Evolutionary conservation across 2,113 vertebrate species (phyloP), one percentile per base, ranked within the genome.

Genomic region (Silurus asotus): DNA sequence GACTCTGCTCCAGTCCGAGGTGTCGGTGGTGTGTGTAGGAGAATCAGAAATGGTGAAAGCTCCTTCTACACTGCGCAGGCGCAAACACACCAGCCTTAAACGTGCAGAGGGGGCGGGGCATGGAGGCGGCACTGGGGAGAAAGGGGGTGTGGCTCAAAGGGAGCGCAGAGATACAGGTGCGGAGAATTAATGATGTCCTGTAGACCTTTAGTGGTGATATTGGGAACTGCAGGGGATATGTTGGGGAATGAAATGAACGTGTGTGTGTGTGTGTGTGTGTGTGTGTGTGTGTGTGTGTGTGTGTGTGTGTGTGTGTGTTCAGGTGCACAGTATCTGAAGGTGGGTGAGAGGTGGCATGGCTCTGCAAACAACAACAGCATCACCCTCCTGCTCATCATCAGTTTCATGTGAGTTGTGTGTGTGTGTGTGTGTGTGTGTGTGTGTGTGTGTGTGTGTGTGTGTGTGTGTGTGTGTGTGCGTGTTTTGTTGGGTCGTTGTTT

Each of bases 381-480:
- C 87, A 95, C 93, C 0, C 93, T 96, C 86, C 95, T 97, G 84
- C 95, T 97, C 85, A 95, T 97, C 86, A 95, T 97, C 94, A 97
- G 96, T 91, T 92, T 97, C 86, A 96, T 97, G 97, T 97, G 91
- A 96, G 96, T 45, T 15, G 25, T 9, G 10, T 9, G 15, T 45
- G 56, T 72, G 48, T 70, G 55, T 81, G 23, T 61, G 45, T 55
- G 25, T 85, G 28, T 84, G 25, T 75, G 48, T 74, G n/a, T 64
- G 9, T 48, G 53, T 72, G 49, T 53, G 82, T 67, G 87, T 55
- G 10, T 78, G 81, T 67, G 23, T 81, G 75, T 61, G 80, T 74
- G 72, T 85, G 67, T 0, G 74, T 55, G 74, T 15, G 23, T 55
- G 75, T 25, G 75, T 77, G 75, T 77, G 25, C 91, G 86, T 82